Evolutionary conservation across 2,797 vertebrate species (phyloP).

Genomic region (Huso huso): DNA sequence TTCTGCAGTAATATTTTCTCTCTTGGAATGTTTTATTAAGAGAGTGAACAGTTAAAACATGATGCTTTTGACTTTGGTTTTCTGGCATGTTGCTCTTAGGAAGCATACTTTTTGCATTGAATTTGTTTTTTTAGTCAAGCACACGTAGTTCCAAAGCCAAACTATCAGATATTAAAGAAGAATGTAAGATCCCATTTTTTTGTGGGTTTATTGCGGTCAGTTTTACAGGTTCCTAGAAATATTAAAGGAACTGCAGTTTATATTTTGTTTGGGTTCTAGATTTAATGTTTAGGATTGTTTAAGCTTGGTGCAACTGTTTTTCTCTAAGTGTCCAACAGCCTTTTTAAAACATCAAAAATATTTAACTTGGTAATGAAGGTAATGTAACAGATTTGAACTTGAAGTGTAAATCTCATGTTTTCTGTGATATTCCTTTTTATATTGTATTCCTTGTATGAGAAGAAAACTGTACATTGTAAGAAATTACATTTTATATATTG

Average conservation of each 20-base stretch:
- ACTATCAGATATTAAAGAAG: too few relatives aligned
- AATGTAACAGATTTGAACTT: slow-evolving; percentile 66
- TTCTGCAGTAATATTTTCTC: too few relatives aligned
- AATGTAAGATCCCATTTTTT: background rate
- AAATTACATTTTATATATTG: slow-evolving; percentile 72
- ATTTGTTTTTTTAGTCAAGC: too few relatives aligned
- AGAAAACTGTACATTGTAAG: slow-evolving; percentile 73
- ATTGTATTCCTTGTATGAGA: slow-evolving; percentile 65
- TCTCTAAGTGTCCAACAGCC: background rate
- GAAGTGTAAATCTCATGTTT: slow-evolving; percentile 69
- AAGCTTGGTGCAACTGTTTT: too few relatives aligned
- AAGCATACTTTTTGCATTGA: too few relatives aligned
- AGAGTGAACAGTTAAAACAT: too few relatives aligned
- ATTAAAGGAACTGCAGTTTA: background rate
- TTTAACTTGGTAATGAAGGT: slow-evolving; percentile 52
- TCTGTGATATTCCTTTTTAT: slow-evolving; percentile 56
- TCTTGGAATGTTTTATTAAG: too few relatives aligned
- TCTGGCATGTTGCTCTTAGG: too few relatives aligned
- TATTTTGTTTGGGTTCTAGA: background rate
- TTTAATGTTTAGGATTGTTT: background rate
- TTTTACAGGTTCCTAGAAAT: background rate
- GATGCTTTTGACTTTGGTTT: too few relatives aligned
- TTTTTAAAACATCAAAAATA: background rate
- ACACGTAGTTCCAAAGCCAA: too few relatives aligned
- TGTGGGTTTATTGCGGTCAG: background rate